phyloP scores from a whole-genome alignment of 1,140 invertebrate genomes.

The Drosophila pandora region DNA sequence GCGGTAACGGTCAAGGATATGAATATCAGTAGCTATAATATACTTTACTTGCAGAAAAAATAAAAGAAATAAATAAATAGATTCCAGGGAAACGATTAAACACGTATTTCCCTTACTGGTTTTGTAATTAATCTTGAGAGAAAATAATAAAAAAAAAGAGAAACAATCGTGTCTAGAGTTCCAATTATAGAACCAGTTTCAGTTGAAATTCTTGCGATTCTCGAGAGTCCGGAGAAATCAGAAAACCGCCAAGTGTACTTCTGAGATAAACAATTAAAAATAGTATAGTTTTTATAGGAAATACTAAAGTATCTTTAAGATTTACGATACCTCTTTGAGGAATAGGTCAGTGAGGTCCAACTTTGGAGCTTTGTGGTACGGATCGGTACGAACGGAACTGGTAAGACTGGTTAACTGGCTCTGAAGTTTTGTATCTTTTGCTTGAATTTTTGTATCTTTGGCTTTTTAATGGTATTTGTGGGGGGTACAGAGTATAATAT shows the following conservation, averaged over 20 bases:
- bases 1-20: not conserved
- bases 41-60: not conserved
- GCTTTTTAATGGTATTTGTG: no score
- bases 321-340: not conserved
- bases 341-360: not conserved
- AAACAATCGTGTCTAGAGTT: constrained; percentile 4
- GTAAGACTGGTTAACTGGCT: constrained; percentile 33
- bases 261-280: no score
- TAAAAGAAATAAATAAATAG: not conserved
- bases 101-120: not conserved
- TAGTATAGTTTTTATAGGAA: no score
- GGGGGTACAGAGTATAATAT: no score
- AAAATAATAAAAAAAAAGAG: not conserved
- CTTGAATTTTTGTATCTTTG: no score
- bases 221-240: not conserved
- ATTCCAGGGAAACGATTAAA: not conserved
- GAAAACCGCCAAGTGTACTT: not conserved
- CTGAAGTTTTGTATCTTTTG: constrained; percentile 4
- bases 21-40: not conserved
- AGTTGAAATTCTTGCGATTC: not conserved
- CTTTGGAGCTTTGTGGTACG: not conserved
- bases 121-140: not conserved
- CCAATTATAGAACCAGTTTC: constrained; percentile 6
- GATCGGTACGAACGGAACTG: constrained; percentile 20
- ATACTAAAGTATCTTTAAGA: no score